Evolutionary conservation across 2,797 vertebrate species (phyloP), one percentile per base, ranked within the genome.

Genomic region (Acanthiza pusilla): DNA sequence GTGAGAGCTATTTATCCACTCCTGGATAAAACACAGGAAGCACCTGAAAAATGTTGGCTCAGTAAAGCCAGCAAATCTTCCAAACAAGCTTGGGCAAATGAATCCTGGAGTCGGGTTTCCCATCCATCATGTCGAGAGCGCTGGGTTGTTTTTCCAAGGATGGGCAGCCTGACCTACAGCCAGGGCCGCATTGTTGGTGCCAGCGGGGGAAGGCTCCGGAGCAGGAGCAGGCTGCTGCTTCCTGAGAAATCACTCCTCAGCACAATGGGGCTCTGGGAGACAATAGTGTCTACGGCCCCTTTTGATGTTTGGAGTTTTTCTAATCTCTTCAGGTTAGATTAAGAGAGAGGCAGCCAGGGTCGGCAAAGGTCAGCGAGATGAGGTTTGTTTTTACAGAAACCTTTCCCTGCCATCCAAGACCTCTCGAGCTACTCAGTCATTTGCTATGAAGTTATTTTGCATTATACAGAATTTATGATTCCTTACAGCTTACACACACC

Each of bases 131-230:
- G 2, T 8, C 23, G 22, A 9, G 76, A 80, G 85, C 3, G 2
- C 10, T 1, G 67, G 62, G 21, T 70, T 94, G 92, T 84, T 96
- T 81, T 70, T 34, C 34, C 89, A 73, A 71, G 88, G 87, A 21
- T 53, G 16, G n/a, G n/a, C 79, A 88, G 74, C 26, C 93, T 80
- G 83, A 90, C 96, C 94, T 60, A 8, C 94, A 95, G 97, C 93
- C 63, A 13, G 0, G 53, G 96, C 93, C 29, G 93, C 96, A 97
- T 95, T 85, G 91, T 96, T 95, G 94, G 94, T 96, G 97, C 95
- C 97, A 97, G 98, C 95, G 45, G 98, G 98, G 97, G 97, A 97
- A 97, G 98, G 98, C 98, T 98, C 98, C 96, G 8, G 75, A 79
- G 84, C 80, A 78, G 92, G 58, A 66, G 67, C 82, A 53, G 85